Conservation (phyloP, 2,113 vertebrate species). For the Phaethornis superciliosus region DNA sequence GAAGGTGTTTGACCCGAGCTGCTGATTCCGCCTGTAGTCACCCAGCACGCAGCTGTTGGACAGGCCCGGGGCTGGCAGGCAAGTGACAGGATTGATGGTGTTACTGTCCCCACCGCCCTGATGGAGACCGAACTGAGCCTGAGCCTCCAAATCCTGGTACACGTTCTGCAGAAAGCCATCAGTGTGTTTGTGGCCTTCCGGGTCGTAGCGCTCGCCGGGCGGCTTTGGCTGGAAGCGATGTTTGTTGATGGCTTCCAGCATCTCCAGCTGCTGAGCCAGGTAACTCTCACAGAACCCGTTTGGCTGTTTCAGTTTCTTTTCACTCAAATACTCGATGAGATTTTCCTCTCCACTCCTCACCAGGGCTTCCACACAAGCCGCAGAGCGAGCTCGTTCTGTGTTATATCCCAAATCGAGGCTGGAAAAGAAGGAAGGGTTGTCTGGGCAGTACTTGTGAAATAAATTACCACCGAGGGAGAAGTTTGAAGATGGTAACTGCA, state of each 20-base stretch:
- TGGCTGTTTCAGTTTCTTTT: conserved; percentile 78
- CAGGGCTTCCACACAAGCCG: conserved; percentile 68
- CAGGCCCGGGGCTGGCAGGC: conserved; percentile 64
- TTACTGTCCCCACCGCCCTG: conserved; percentile 61
- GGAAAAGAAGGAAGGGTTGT: conserved; percentile 65
- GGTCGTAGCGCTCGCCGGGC: conserved; percentile 59
- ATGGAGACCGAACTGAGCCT: conserved; percentile 63
- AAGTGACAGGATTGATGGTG: conserved; percentile 10
- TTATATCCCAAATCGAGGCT: conserved; percentile 67
- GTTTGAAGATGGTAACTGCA: conserved; percentile 66
- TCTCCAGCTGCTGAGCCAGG: conserved; percentile 70
- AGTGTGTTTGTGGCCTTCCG: conserved; percentile 63
- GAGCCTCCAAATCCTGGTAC: conserved; percentile 74
- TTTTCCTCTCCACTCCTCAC: conserved; percentile 72
- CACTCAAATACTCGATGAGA: conserved; percentile 70
- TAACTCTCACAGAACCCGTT: conserved; percentile 77
- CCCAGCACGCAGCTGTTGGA: conserved; percentile 69
- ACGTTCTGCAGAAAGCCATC: conserved; percentile 67
- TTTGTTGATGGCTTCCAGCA: conserved; percentile 72
- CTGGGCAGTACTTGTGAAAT: conserved; percentile 76
- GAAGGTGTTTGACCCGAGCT: conserved; percentile 60
- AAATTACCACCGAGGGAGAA: conserved; percentile 68
- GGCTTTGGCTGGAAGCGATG: conserved; percentile 70
- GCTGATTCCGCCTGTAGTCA: conserved; percentile 65
- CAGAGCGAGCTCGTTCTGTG: conserved; percentile 65